phyloP scores from a whole-genome alignment of 2,797 vertebrate genomes.

The Naso thynnoides region DNA sequence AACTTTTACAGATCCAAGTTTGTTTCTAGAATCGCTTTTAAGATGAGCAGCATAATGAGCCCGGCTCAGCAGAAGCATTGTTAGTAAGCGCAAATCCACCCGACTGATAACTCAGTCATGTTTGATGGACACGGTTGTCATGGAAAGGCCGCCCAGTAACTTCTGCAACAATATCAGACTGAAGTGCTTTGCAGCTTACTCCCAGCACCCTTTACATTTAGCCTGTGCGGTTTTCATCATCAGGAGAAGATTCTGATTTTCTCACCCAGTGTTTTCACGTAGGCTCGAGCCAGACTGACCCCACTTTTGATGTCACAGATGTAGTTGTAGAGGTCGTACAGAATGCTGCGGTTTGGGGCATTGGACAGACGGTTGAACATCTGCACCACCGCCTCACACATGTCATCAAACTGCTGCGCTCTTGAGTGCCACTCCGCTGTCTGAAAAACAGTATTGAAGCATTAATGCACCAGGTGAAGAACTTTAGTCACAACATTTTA shows the following conservation, averaged over 20 bases:
- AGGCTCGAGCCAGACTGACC: constrained; percentile 94
- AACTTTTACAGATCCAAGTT: background rate
- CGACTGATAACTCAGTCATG: too few species aligned
- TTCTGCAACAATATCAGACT: too few species aligned
- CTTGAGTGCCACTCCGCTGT: constrained; percentile 90
- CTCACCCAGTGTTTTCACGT: constrained; percentile 85
- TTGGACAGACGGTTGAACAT: constrained; percentile 99
- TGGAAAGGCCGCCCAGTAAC: too few species aligned
- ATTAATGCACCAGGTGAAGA: background rate
- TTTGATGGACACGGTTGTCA: too few species aligned
- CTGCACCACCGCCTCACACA: constrained; percentile 93
- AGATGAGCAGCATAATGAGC: too few species aligned
- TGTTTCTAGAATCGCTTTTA: too few species aligned
- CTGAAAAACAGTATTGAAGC: constrained; percentile 69
- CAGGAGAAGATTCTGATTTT: background rate
- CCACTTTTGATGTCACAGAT: constrained; percentile 99
- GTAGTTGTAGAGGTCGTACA: constrained; percentile 99
- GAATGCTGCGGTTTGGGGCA: constrained; percentile 93
- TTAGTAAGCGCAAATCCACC: too few species aligned
- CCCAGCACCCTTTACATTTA: background rate
- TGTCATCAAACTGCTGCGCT: constrained; percentile 91
- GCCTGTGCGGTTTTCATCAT: background rate
- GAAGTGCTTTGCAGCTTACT: too few species aligned
- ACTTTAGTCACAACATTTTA: background rate
- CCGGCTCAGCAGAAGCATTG: too few species aligned